Evolutionary conservation across 2,888 invertebrate species (phyloP), one percentile per base, ranked within the genome.

Genomic region (Drosophila nigritarsus): DNA sequence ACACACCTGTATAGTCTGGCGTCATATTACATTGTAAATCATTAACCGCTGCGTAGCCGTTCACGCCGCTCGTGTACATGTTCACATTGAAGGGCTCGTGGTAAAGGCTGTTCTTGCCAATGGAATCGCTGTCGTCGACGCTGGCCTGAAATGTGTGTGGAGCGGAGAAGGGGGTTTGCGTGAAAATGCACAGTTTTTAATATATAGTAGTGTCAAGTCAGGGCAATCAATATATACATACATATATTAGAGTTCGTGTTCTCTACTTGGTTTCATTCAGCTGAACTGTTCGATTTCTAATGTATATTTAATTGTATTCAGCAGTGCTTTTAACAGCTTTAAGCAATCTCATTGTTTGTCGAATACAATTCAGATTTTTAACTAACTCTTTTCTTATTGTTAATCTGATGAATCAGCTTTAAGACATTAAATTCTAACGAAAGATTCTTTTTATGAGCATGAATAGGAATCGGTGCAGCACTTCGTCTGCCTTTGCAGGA

Each of bases 1-100:
- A 91, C 92, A 93, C 93, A 95, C 95, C 95, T 92, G 94, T 94
- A 91, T 95, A 95, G 91, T 94, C 94, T 70, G 94, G 94, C 90
- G 94, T 94, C 91, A 93, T 93, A 83, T 94, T 93, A 84, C 93
- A 93, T 73, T 93, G 92, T 85, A 93, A 93, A 87, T 93, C 92
- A 92, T 93, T 93, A 87, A 93, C 93, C 82, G 93, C 91, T 79
- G 93, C 93, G 84, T 93, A 93, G 67, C 93, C 93, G 86, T 92
- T 93, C 70, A 93, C 93, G 48, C 93, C 92, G 89, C 92, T 93
- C 60, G 93, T 93, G 72, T 93, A 93, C 92, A 93, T 93, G 69
- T 93, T 93, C 73, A 93, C 93, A 87, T 93, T 94, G 87, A 93
- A 94, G 64, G 94, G 94, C 81, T 94, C 94, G 79, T 94, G 94